Conservation (phyloP, 2,797 vertebrate species). For the Halcyon chelicuti region DNA sequence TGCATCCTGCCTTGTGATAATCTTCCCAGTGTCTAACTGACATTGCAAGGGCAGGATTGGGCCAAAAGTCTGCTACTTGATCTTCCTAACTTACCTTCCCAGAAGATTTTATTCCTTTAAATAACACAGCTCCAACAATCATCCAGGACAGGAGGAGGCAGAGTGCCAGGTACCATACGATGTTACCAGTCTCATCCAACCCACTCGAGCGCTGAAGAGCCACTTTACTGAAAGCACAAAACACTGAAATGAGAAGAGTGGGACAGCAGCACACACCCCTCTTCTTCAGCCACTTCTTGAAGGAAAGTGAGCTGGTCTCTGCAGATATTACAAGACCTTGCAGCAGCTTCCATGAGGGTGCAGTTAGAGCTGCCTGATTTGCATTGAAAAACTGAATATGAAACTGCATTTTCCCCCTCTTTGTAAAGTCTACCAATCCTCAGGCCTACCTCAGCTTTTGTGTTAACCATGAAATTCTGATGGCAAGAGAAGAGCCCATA, state of each 20-base stretch:
- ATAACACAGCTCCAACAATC: conserved; percentile 84
- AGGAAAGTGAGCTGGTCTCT: not conserved
- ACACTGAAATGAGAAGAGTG: not conserved
- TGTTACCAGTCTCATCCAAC: conserved; percentile 86
- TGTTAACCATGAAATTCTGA: not conserved
- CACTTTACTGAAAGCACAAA: conserved; percentile 82
- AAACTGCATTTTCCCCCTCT: not conserved
- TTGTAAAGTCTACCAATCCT: not conserved
- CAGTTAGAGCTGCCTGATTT: not conserved
- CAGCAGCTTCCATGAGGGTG: not conserved
- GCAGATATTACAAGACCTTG: not conserved
- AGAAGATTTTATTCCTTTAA: conserved; percentile 95
- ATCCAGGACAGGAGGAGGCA: conserved; percentile 91
- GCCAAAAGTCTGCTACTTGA: not conserved
- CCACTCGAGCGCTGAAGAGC: conserved; percentile 86
- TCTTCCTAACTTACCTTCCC: conserved; percentile 88
- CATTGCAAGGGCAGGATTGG: not conserved
- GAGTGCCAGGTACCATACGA: conserved; percentile 95
- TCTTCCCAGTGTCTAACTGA: fast-evolving
- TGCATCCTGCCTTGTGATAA: not conserved
- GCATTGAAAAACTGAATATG: not conserved
- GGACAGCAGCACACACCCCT: not conserved
- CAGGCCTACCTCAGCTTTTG: not conserved
- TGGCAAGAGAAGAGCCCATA: not conserved
- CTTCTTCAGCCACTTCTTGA: not conserved